A percentile compares a stretch with the other conserved stretches of the same genome.
Conservation (phyloP, 2,797 vertebrate species). For the Coregonus ussuriensis region DNA sequence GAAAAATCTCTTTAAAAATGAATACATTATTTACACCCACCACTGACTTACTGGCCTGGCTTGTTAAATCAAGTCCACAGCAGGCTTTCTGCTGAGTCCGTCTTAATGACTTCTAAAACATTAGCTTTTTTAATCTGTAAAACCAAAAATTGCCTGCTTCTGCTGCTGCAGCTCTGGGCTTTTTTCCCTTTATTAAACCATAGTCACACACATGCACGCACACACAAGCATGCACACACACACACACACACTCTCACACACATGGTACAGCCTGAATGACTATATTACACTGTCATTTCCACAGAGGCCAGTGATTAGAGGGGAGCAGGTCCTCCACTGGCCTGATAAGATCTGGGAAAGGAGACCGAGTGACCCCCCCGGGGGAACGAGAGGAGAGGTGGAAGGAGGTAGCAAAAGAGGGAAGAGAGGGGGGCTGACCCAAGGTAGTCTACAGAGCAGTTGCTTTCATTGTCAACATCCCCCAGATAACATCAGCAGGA, state of each 20-base stretch:
- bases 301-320: conserved; percentile 51
- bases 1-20: conserved; percentile 75
- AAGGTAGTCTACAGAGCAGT: conserved; percentile 54
- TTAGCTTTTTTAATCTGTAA: conserved; percentile 67
- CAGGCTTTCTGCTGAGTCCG: conserved; percentile 64
- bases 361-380: conserved; percentile 14
- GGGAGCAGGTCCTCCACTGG: conserved; percentile 40
- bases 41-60: conserved; percentile 58
- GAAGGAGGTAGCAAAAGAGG: neutral
- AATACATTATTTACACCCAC: conserved; percentile 75
- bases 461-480: conserved; percentile 72
- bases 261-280: conserved; percentile 8
- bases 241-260: conserved; percentile 10
- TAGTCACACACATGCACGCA: conserved; percentile 10
- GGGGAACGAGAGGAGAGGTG: conserved; percentile 25
- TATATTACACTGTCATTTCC: conserved; percentile 60
- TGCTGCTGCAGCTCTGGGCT: conserved; percentile 53
- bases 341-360: conserved; percentile 63
- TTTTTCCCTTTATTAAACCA: conserved; percentile 63
- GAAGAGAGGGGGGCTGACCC: conserved; percentile 47
- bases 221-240: conserved; percentile 24
- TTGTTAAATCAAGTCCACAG: conserved; percentile 71
- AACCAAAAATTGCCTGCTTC: conserved; percentile 19
- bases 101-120: conserved; percentile 78
- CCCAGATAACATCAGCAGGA: conserved; percentile 68